These are phyloP conservation scores for Muscicapa comitata DNA, from an alignment of 2,797 vertebrate species.

Conservation along the genomic window DNA sequence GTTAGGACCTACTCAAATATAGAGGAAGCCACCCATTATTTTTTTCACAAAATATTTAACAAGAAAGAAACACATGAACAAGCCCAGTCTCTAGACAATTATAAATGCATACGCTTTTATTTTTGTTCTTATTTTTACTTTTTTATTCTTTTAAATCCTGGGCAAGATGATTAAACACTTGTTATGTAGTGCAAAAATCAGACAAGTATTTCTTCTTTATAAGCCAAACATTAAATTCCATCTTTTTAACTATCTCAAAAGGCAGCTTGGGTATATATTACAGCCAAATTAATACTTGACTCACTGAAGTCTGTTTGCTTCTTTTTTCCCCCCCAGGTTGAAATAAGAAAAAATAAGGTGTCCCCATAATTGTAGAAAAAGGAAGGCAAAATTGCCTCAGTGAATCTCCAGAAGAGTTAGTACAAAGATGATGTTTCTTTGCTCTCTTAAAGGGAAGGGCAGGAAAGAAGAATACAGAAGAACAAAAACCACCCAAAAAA, in stretches of 20 bases:
- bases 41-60: conserved; percentile 28
- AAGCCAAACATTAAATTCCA: conserved; percentile 60
- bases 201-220: conserved; percentile 33
- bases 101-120: conserved; percentile 20
- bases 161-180: conserved; percentile 41
- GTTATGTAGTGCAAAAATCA: conserved; percentile 66
- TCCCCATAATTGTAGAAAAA: conserved; percentile 56
- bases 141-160: conserved; percentile 8
- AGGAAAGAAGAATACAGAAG: background rate
- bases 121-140: background rate
- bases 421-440: conserved; percentile 35
- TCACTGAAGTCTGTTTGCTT: conserved; percentile 38
- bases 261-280: conserved; percentile 69
- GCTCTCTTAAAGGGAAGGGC: background rate
- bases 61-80: conserved; percentile 20
- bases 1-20: conserved; percentile 4
- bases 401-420: conserved; percentile 38
- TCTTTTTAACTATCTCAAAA: conserved; percentile 62
- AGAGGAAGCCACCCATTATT: conserved; percentile 7
- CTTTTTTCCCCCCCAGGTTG: background rate
- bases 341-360: conserved; percentile 53
- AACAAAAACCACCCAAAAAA: background rate
- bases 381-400: conserved; percentile 50
- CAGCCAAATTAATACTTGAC: conserved; percentile 66
- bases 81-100: conserved; percentile 25